A percentile compares a stretch with the other conserved stretches of the same genome.
Conservation (phyloP, 2,888 invertebrate species). For the Leptodirus hochenwartii region DNA sequence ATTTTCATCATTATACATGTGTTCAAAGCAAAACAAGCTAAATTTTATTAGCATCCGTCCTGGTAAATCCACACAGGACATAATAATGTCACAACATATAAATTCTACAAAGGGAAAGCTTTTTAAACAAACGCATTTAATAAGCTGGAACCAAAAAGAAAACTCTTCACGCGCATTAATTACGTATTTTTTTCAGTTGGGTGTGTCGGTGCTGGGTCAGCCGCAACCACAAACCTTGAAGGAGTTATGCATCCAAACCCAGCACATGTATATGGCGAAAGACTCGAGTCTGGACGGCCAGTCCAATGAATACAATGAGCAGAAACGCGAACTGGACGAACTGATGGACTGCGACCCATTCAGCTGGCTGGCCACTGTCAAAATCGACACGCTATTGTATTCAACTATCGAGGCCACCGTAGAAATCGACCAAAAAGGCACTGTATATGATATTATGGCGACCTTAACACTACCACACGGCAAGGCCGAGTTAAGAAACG, state of each 20-base stretch:
- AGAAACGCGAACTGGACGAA: constrained; percentile 12
- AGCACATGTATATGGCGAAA: constrained; percentile 21
- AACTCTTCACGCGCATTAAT: too few relatives aligned
- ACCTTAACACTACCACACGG: constrained; percentile 35
- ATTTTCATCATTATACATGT: too few relatives aligned
- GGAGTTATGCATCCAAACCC: constrained; percentile 23
- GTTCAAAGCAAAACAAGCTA: too few relatives aligned
- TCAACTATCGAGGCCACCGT: constrained; percentile 36
- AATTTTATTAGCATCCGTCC: too few relatives aligned
- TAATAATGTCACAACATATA: too few relatives aligned
- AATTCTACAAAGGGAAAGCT: too few relatives aligned
- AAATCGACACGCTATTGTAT: constrained; percentile 36
- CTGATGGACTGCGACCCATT: constrained; percentile 22
- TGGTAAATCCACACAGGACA: too few relatives aligned
- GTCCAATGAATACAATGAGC: constrained; percentile 14
- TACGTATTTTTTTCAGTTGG: constrained; percentile 24
- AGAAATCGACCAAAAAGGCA: constrained; percentile 34
- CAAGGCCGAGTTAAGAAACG: constrained; percentile 34
- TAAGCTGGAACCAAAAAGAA: too few relatives aligned
- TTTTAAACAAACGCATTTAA: too few relatives aligned
- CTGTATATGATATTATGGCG: constrained; percentile 27
- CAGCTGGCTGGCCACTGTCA: constrained; percentile 34
- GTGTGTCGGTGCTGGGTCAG: constrained; percentile 24
- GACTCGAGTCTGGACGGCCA: constrained; percentile 11
- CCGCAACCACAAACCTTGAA: constrained; percentile 24